A percentile compares a stretch with the other conserved stretches of the same genome.
phyloP scores from a whole-genome alignment of 64 coral and sea anemone species.

The Acropora yongei region DNA sequence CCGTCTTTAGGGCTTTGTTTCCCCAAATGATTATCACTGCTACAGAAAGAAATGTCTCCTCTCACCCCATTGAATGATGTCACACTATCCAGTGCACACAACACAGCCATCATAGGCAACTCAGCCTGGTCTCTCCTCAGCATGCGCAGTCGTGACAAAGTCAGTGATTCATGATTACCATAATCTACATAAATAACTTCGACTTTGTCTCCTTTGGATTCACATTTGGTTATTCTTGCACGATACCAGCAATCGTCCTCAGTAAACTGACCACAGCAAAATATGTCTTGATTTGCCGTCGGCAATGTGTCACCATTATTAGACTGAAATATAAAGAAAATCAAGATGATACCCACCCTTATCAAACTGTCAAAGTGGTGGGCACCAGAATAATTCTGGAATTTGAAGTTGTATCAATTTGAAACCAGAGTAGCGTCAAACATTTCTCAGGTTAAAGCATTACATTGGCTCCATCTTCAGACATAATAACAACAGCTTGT shows the following conservation, averaged over 20 bases:
- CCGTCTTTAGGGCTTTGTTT: too few species aligned
- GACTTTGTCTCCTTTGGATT: slow-evolving; percentile 4
- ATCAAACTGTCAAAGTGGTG: too few species aligned
- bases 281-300: slow-evolving; percentile 20
- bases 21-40: too few species aligned
- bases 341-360: background rate
- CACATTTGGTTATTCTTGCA: slow-evolving; percentile 60
- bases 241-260: slow-evolving; percentile 86
- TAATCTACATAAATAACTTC: slow-evolving; percentile 88
- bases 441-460: too few species aligned
- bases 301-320: background rate
- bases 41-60: background rate
- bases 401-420: too few species aligned
- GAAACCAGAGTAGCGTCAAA: too few species aligned
- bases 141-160: slow-evolving; percentile 47
- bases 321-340: background rate
- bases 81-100: slow-evolving; percentile 67
- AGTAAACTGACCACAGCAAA: slow-evolving; percentile 85
- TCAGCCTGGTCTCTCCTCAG: slow-evolving; percentile 78
- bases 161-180: slow-evolving; percentile 80
- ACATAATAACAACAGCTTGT: too few species aligned
- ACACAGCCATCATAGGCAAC: slow-evolving; percentile 84
- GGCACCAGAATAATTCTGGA: too few species aligned
- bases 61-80: slow-evolving; percentile 6
- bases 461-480: too few species aligned